Evolutionary conservation across 1,140 invertebrate species (phyloP), one percentile per base, ranked within the genome.

Genomic region (Ptiloglossa arizonensis): DNA sequence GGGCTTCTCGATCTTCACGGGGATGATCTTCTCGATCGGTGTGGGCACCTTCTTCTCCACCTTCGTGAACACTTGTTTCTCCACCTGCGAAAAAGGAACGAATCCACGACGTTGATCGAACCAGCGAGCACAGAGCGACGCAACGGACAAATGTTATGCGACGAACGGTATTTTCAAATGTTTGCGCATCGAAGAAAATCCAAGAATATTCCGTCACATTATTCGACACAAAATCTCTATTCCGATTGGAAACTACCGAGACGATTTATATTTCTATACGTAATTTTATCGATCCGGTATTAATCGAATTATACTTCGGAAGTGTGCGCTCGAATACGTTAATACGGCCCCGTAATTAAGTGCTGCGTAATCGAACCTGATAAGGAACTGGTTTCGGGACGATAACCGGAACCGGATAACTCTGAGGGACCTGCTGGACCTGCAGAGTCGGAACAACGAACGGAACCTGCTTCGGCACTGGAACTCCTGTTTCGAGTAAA

Each of bases 391-490:
- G 88, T 59, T 91, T 71, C 32, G 80, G 8, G 50, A 90, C 77
- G 17, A 88, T 46, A 57, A 88, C 74, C 0, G 80, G n/a, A 4
- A 94, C 90, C 1, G 93, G 92, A 77, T 93, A 94, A 17, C 93
- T 93, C 78, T 94, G 93, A 5, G 93, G 90, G 3, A 93, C 90
- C 0, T 91, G 90, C 27, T 94, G 88, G 5, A 96, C 91, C 66
- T 95, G 93, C 13, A 95, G 94, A 82, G 95, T 94, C 0, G 95
- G 95, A 5, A 96, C 92, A 67, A 94, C 93, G 2, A 96, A 92
- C 54, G 95, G 94, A 0, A 96, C 88, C 5, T 94, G 87, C 85
- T 95, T 95, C 24, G 93, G 93, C n/a, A 95, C 93, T 13, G 95
- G 94, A 15, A 95, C 91, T 19, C 82, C 89, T 90, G 64, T 52